These are phyloP conservation scores for Drosophila robusta DNA, from an alignment of 2,888 invertebrate genomes.

Conservation along the genomic window DNA sequence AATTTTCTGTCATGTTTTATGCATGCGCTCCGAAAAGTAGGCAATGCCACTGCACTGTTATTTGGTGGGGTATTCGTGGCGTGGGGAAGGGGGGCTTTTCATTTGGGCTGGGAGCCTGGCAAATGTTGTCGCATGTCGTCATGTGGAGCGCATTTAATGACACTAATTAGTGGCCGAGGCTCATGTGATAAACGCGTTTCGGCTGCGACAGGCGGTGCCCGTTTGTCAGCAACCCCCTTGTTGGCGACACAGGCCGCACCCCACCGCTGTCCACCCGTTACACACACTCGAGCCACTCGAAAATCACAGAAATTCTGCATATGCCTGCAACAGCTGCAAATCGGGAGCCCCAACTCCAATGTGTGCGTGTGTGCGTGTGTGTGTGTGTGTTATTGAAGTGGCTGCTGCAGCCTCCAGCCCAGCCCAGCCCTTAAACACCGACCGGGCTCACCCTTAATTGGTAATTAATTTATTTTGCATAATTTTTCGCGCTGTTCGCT, in stretches of 20 bases:
- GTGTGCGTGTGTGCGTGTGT: background rate
- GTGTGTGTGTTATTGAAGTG: slow-evolving; percentile 31
- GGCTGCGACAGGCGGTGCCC: slow-evolving; percentile 25
- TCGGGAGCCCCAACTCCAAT: slow-evolving; percentile 20
- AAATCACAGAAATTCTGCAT: slow-evolving; percentile 48
- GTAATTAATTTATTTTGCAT: slow-evolving; percentile 85
- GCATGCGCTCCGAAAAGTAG: slow-evolving; percentile 40
- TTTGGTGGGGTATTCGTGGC: background rate
- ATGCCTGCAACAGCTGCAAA: slow-evolving; percentile 71
- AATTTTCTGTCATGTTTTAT: slow-evolving; percentile 71
- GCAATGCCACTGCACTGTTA: slow-evolving; percentile 5
- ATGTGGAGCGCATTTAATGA: slow-evolving; percentile 84
- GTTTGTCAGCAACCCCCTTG: background rate
- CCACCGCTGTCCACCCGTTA: background rate
- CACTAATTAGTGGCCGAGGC: slow-evolving; percentile 85
- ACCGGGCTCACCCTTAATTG: slow-evolving; percentile 75
- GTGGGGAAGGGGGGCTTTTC: background rate
- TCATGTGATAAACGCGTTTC: slow-evolving; percentile 84
- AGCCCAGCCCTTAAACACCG: slow-evolving; percentile 1
- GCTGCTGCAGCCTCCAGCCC: slow-evolving; percentile 23
- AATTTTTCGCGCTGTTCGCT: slow-evolving; percentile 68
- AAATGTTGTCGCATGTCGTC: slow-evolving; percentile 69
- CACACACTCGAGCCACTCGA: slow-evolving; percentile 5
- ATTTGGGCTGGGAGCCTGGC: slow-evolving; percentile 3
- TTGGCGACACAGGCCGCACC: background rate